A percentile compares a stretch with the other conserved stretches of the same genome.
Conservation (phyloP, 2,888 invertebrate genomes). For the Ormyrus nitidulus region DNA sequence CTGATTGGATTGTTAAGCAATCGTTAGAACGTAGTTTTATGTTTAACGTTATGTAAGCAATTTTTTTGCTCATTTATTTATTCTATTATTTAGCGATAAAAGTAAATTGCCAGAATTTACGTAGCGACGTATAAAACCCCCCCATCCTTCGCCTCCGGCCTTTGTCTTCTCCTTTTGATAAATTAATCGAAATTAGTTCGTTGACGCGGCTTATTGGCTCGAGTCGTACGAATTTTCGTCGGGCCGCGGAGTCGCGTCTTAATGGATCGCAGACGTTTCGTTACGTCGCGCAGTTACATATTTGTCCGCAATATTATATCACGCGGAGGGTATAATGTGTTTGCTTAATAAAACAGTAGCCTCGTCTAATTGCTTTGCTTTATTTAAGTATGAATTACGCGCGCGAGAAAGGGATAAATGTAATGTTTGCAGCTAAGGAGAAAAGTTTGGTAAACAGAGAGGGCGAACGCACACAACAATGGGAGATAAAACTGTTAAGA, state of each 20-base stretch:
- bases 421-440: no score
- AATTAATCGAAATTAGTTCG: constrained; percentile 40
- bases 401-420: no score
- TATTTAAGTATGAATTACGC: no score
- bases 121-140: no score
- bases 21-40: background rate
- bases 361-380: no score
- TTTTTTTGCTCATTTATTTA: background rate
- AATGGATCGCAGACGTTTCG: constrained; percentile 15
- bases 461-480: no score
- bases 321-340: no score
- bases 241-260: background rate
- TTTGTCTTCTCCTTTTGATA: constrained; percentile 12
- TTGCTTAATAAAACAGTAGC: no score
- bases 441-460: no score
- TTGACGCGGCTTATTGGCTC: constrained; percentile 19
- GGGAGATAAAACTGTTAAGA: no score
- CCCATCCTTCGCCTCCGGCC: background rate
- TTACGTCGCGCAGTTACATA: constrained; percentile 3
- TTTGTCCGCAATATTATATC: background rate
- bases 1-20: constrained; percentile 2
- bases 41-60: constrained; percentile 5
- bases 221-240: constrained; percentile 16
- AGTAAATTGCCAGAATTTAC: no score
- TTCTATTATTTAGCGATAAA: no score